phyloP scores from a whole-genome alignment of 2,797 vertebrate species.

The Sebastes trivittatus region DNA sequence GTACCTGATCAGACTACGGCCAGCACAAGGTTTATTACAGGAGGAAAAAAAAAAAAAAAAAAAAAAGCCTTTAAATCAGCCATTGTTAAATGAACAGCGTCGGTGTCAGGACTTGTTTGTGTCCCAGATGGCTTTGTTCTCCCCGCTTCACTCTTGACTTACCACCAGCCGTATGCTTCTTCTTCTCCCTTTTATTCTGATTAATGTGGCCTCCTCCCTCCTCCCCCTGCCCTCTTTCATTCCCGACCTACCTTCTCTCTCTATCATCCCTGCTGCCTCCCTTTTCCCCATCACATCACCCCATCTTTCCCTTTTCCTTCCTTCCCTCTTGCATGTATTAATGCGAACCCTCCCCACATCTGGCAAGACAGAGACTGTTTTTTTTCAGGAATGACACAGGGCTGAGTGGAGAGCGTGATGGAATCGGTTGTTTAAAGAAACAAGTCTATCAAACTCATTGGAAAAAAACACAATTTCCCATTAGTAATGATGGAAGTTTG shows the following conservation, averaged over 20 bases:
- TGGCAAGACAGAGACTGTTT: slow-evolving; percentile 31
- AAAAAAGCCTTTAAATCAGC: slow-evolving; percentile 67
- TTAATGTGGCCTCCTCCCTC: slow-evolving; percentile 39
- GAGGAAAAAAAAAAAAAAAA: neutral
- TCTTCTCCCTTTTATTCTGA: slow-evolving; percentile 53
- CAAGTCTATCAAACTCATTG: slow-evolving; percentile 40
- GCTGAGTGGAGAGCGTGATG: slow-evolving; percentile 25
- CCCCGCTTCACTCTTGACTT: slow-evolving; percentile 42
- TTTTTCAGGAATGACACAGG: slow-evolving; percentile 5
- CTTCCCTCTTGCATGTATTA: slow-evolving; percentile 43
- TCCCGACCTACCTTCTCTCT: slow-evolving; percentile 38
- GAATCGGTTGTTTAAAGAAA: slow-evolving; percentile 34
- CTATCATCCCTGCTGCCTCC: slow-evolving; percentile 17
- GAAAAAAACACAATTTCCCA: slow-evolving; percentile 25
- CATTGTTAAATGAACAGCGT: slow-evolving; percentile 66
- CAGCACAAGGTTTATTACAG: slow-evolving; percentile 59
- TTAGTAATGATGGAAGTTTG: slow-evolving; percentile 29
- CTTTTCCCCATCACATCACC: slow-evolving; percentile 3
- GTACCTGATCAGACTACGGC: slow-evolving; percentile 71
- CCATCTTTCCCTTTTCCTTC: slow-evolving; percentile 31
- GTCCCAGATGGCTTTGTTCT: slow-evolving; percentile 61
- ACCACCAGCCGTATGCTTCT: slow-evolving; percentile 34
- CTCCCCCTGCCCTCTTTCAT: slow-evolving; percentile 24
- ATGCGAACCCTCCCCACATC: slow-evolving; percentile 54
- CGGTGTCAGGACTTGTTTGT: slow-evolving; percentile 56